Conservation (phyloP, 2,888 invertebrate genomes). For the Tipula lateralis region DNA sequence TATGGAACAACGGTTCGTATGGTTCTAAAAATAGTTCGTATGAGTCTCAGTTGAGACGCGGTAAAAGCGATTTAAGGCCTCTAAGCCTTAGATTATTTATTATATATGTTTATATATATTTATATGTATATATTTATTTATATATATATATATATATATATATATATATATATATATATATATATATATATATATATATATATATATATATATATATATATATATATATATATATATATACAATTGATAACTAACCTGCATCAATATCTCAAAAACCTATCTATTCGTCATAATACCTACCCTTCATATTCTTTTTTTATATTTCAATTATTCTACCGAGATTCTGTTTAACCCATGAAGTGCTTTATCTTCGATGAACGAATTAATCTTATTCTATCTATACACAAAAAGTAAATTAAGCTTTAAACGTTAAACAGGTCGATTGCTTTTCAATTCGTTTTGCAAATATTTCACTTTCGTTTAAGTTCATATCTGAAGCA, state of each 20-base stretch:
- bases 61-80: too few relatives aligned
- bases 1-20: too few relatives aligned
- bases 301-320: too few relatives aligned
- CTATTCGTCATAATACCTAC: too few relatives aligned
- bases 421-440: not conserved
- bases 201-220: conserved; percentile 5
- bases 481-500: not conserved
- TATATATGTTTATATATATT: not conserved
- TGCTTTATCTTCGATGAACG: not conserved
- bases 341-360: not conserved
- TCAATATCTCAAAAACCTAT: not conserved
- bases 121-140: not conserved
- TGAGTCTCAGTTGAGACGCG: too few relatives aligned
- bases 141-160: conserved; percentile 5
- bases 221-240: conserved; percentile 5
- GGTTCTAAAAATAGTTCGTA: too few relatives aligned
- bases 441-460: not conserved
- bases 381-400: not conserved
- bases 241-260: too few relatives aligned
- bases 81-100: too few relatives aligned
- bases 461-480: not conserved
- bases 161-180: not conserved
- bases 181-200: conserved; percentile 5
- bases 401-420: not conserved
- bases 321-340: too few relatives aligned